phyloP scores from a whole-genome alignment of 2,888 invertebrate genomes.

The Cataglyphis albicans region DNA sequence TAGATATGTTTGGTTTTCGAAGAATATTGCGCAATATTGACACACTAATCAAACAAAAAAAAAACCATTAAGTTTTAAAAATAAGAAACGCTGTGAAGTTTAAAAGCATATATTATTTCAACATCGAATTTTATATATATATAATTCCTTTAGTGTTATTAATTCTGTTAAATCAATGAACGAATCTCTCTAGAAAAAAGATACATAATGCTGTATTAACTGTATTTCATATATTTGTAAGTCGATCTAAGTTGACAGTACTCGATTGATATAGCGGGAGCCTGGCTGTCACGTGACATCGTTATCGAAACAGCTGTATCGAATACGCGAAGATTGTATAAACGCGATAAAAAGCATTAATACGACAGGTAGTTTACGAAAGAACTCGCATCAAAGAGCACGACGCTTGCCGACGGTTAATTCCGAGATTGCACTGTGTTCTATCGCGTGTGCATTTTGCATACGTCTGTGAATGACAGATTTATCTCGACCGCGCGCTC shows the following conservation, averaged over 20 bases:
- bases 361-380: constrained; percentile 6
- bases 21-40: neutral
- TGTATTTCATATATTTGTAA: neutral
- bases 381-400: constrained; percentile 19
- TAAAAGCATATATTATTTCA: neutral
- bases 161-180: neutral
- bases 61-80: neutral
- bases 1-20: neutral
- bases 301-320: neutral
- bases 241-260: neutral
- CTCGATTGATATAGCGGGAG: neutral
- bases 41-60: neutral
- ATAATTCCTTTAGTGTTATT: neutral
- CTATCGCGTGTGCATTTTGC: constrained; percentile 26
- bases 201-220: no score
- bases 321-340: neutral
- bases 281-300: neutral
- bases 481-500: constrained; percentile 53
- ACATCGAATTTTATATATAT: neutral
- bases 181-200: neutral
- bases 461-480: constrained; percentile 43
- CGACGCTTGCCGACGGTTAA: constrained; percentile 34
- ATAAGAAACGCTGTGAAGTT: neutral
- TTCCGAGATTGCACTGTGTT: constrained; percentile 41
- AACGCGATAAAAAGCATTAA: neutral